phyloP scores from a whole-genome alignment of 2,797 vertebrate genomes.

The Chromis chromis region DNA sequence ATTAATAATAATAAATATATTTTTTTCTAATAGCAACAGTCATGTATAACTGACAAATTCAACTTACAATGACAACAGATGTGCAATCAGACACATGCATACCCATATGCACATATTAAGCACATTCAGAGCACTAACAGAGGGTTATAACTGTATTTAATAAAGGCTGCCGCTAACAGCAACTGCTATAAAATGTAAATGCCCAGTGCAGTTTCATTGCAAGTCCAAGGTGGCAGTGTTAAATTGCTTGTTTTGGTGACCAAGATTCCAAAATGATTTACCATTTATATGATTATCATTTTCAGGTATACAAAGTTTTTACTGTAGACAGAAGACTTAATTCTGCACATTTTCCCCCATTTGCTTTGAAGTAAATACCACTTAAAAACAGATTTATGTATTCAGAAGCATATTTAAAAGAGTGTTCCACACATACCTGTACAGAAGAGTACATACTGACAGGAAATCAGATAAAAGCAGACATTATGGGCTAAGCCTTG shows the following conservation, averaged over 20 bases:
- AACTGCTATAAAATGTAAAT: background rate
- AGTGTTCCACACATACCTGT: background rate
- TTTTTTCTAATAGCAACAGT: background rate
- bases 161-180: background rate
- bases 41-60: background rate
- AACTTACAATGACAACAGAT: background rate
- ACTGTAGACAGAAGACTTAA: background rate
- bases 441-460: background rate
- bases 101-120: background rate
- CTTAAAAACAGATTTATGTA: background rate
- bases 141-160: background rate
- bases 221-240: background rate
- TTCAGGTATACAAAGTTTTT: background rate
- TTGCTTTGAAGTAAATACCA: background rate
- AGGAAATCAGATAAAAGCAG: constrained; percentile 22
- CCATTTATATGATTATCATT: background rate
- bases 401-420: background rate
- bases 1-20: background rate
- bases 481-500: constrained; percentile 26
- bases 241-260: background rate
- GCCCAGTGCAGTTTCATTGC: background rate
- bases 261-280: background rate
- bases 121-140: background rate
- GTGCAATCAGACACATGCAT: background rate
- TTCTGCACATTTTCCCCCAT: background rate